Conservation (phyloP, 2,888 invertebrate species). For the Hemithea aestivaria region DNA sequence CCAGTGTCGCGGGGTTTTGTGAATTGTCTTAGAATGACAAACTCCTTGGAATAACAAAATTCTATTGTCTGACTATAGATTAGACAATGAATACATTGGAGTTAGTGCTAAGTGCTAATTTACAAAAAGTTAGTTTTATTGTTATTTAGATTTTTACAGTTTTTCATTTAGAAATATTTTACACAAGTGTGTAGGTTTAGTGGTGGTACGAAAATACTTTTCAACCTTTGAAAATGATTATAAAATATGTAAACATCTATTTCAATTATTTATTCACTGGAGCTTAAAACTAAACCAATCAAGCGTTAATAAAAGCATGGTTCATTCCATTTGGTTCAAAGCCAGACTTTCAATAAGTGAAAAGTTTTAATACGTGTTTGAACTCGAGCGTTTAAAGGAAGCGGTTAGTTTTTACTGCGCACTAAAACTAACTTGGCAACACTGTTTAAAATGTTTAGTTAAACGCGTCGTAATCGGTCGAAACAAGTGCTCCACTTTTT, state of each 20-base stretch:
- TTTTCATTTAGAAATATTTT: too few species aligned
- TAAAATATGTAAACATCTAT: slow-evolving; percentile 1
- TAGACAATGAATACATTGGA: too few species aligned
- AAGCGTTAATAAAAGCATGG: slow-evolving; percentile 1
- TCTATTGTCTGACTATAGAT: too few species aligned
- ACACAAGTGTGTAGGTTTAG: too few species aligned
- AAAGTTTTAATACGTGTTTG: slow-evolving; percentile 18
- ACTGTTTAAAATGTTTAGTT: slow-evolving; percentile 27
- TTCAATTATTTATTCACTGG: slow-evolving; percentile 2
- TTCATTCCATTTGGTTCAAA: slow-evolving; percentile 16
- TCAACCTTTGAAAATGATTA: too few species aligned
- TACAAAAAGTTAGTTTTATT: too few species aligned
- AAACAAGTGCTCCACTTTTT: too few species aligned
- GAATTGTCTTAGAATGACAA: background rate
- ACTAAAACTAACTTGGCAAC: slow-evolving; percentile 36
- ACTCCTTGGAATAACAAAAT: too few species aligned
- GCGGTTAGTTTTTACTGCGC: slow-evolving; percentile 36
- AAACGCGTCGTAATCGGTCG: too few species aligned
- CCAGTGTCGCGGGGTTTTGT: background rate
- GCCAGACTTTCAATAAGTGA: slow-evolving; percentile 26
- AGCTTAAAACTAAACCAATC: slow-evolving; percentile 1
- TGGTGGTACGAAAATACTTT: background rate
- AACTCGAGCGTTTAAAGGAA: slow-evolving; percentile 28
- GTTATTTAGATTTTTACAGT: too few species aligned
- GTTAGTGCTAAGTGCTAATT: too few species aligned